phyloP scores from a whole-genome alignment of 2,888 invertebrate genomes.

The Conchocele bisecta region DNA sequence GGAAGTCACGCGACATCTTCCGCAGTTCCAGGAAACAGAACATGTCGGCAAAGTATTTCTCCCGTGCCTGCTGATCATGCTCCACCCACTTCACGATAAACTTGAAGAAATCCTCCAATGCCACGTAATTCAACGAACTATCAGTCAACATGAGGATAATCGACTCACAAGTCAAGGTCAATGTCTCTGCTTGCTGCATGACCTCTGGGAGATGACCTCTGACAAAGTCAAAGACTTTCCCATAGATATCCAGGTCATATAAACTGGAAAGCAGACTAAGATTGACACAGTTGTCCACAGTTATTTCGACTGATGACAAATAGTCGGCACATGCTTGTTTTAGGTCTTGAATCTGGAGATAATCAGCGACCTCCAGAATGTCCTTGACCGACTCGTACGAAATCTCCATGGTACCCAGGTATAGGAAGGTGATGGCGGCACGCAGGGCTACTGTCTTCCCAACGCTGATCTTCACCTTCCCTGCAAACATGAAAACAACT shows the following conservation, averaged over 20 bases:
- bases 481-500: constrained; percentile 59
- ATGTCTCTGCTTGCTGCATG: constrained; percentile 62
- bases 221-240: constrained; percentile 61
- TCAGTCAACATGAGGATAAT: constrained; percentile 64
- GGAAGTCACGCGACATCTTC: constrained; percentile 48
- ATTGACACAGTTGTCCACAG: constrained; percentile 66
- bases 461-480: constrained; percentile 59
- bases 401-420: constrained; percentile 63
- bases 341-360: constrained; percentile 70
- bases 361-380: constrained; percentile 71
- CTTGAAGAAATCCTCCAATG: constrained; percentile 64
- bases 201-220: constrained; percentile 68
- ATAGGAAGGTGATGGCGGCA: constrained; percentile 69
- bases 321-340: constrained; percentile 65
- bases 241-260: constrained; percentile 71
- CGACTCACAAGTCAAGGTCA: constrained; percentile 70
- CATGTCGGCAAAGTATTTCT: constrained; percentile 59
- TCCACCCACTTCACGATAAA: constrained; percentile 70
- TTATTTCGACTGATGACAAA: constrained; percentile 57
- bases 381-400: constrained; percentile 59
- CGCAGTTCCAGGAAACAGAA: constrained; percentile 67
- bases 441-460: constrained; percentile 63
- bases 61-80: constrained; percentile 55
- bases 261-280: constrained; percentile 67
- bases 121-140: constrained; percentile 65